Conservation (phyloP, 2,113 vertebrate species). For the Rhegmatorhina hoffmannsi region DNA sequence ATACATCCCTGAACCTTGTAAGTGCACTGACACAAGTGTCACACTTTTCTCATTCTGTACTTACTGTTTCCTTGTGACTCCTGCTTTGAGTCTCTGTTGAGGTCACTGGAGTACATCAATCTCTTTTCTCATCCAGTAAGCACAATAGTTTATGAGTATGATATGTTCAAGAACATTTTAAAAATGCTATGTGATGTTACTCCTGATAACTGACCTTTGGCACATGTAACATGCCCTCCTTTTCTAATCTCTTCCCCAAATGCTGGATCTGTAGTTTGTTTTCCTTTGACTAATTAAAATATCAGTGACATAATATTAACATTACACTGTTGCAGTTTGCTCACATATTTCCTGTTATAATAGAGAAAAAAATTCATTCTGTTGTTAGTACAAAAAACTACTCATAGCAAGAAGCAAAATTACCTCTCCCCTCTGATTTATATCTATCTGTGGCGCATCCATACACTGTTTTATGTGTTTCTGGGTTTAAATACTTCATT, state of each 20-base stretch:
- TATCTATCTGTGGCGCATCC: not conserved
- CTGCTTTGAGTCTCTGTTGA: not conserved
- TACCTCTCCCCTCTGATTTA: not conserved
- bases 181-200: not conserved
- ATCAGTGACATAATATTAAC: not conserved
- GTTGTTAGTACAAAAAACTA: not conserved
- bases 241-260: not conserved
- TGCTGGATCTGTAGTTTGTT: not conserved
- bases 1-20: not conserved
- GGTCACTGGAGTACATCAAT: not conserved
- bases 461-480: not conserved
- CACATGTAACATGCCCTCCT: not conserved
- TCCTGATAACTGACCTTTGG: not conserved
- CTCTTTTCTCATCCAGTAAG: not conserved
- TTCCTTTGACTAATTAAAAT: not conserved
- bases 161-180: not conserved
- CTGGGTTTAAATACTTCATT: not conserved
- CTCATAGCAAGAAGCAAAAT: not conserved
- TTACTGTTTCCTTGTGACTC: not conserved
- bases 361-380: not conserved
- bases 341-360: not conserved
- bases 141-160: not conserved
- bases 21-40: not conserved
- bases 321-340: not conserved
- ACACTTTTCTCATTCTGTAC: not conserved